These are phyloP conservation scores for Cricetomys ansorgei DNA, from an alignment of 2,113 vertebrate genomes.

Conservation along the genomic window DNA sequence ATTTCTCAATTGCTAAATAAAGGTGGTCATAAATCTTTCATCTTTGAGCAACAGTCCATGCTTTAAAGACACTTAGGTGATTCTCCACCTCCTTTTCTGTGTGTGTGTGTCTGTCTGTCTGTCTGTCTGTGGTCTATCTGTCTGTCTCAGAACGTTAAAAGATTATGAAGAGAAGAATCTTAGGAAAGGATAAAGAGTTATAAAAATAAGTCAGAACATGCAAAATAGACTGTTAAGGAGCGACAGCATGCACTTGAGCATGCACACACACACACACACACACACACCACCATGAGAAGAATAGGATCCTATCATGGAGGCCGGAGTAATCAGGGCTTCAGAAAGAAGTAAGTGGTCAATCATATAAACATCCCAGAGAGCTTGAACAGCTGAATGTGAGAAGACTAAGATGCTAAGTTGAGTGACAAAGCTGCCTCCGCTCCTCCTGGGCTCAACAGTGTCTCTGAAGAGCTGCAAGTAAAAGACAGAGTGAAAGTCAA, in stretches of 20 bases:
- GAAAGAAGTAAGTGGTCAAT: neutral
- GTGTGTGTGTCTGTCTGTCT: too few relatives aligned
- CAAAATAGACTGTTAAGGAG: neutral
- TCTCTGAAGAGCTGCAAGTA: neutral
- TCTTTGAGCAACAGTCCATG: neutral
- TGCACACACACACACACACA: neutral
- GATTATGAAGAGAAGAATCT: neutral
- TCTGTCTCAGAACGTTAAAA: neutral
- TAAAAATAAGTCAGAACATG: neutral
- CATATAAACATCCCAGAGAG: neutral
- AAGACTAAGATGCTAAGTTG: neutral
- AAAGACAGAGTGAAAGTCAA: neutral
- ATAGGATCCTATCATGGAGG: neutral
- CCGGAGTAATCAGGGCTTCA: neutral
- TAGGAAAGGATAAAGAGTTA: neutral
- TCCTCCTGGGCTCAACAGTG: neutral
- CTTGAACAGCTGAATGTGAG: neutral
- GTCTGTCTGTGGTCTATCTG: neutral
- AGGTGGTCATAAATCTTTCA: neutral
- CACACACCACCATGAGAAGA: neutral
- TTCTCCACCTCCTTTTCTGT: too few relatives aligned
- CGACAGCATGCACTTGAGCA: neutral
- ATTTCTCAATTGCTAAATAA: neutral
- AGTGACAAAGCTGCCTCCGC: neutral
- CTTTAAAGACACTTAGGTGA: neutral